Conservation (phyloP, 2,113 vertebrate species). For the Motacilla tschutschensis region DNA sequence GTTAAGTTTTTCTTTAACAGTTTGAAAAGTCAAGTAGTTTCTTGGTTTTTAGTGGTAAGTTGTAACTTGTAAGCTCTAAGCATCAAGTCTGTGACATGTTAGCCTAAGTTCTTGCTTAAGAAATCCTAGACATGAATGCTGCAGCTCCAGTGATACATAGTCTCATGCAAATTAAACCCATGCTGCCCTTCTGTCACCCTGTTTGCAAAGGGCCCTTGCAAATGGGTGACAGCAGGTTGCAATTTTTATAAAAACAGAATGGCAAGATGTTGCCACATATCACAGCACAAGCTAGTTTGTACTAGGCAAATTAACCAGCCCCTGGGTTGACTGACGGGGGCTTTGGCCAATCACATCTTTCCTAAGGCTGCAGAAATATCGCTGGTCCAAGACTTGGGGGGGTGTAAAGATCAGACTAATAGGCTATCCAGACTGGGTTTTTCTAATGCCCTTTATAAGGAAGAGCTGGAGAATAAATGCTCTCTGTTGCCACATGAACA, state of each 20-base stretch:
- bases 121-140: neutral
- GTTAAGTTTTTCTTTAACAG: neutral
- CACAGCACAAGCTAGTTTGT: neutral
- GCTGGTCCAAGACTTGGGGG: neutral
- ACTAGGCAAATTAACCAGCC: neutral
- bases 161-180: neutral
- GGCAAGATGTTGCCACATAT: neutral
- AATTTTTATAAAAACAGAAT: neutral
- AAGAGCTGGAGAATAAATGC: neutral
- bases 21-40: neutral
- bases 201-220: neutral
- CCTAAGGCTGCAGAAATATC: neutral
- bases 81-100: neutral
- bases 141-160: neutral
- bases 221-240: neutral
- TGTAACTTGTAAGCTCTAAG: neutral
- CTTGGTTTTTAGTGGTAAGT: neutral
- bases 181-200: neutral
- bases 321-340: neutral
- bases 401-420: neutral
- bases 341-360: neutral
- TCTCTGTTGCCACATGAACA: neutral
- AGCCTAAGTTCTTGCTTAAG: neutral
- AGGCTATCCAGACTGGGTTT: neutral
- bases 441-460: neutral